A percentile compares a stretch with the other conserved stretches of the same genome.
Conservation (phyloP, 2,888 invertebrate species). For the Netelia fuscicornis region DNA sequence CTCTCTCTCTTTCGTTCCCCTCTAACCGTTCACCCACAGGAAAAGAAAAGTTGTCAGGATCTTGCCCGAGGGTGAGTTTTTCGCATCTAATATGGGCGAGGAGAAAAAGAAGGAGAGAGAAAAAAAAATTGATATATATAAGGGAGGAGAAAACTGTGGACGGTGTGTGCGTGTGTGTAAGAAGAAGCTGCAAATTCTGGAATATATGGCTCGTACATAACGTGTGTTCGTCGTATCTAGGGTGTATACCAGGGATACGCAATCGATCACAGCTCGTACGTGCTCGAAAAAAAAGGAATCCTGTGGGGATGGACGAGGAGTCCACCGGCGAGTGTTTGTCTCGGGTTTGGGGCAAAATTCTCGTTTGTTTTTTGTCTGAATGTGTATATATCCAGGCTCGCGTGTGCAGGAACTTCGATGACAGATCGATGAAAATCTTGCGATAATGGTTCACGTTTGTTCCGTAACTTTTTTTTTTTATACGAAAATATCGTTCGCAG, state of each 20-base stretch:
- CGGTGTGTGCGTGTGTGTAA: constrained; percentile 32
- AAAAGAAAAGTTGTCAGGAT: constrained; percentile 39
- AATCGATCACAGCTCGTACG: constrained; percentile 62
- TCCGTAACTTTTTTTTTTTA: background rate
- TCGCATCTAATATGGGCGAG: constrained; percentile 10
- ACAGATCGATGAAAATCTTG: no score
- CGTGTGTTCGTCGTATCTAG: constrained; percentile 22
- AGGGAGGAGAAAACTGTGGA: constrained; percentile 4
- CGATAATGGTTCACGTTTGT: no score
- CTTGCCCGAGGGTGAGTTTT: constrained; percentile 17
- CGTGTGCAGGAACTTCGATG: no score
- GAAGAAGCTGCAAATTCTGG: constrained; percentile 15
- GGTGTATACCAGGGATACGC: constrained; percentile 52
- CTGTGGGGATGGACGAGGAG: background rate
- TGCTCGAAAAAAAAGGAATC: constrained; percentile 27
- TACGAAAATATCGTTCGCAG: no score
- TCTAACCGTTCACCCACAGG: constrained; percentile 18
- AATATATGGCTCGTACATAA: constrained; percentile 2
- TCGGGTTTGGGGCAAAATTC: constrained; percentile 32
- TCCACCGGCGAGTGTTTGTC: constrained; percentile 22
- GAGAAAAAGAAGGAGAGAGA: constrained; percentile 5
- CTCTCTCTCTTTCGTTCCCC: background rate
- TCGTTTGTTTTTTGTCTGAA: constrained; percentile 19
- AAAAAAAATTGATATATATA: constrained; percentile 1
- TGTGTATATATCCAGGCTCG: background rate